Evolutionary conservation across 2,888 invertebrate genomes (phyloP), one percentile per base, ranked within the genome.

Genomic region (Pandemis cinnamomeana): DNA sequence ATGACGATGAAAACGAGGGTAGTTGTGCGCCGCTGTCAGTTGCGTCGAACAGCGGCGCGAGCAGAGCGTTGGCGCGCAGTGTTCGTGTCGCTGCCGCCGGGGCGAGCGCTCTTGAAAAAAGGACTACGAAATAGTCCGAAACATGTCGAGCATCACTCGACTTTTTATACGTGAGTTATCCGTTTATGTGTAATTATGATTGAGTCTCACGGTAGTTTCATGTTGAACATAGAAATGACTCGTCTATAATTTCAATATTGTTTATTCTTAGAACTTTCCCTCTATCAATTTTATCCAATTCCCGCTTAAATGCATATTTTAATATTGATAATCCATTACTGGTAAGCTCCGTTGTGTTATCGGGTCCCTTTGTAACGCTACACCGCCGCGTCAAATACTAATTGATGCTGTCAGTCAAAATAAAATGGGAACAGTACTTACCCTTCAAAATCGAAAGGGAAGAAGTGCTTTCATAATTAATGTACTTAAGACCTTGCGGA

Each of bases 331-430:
- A 88, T 83, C 89, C 86, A 91, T 92, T 92, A 91, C 86, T 79
- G 82, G 83, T 87, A 84, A 86, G 88, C 89, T 87, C 83, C 83
- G 84, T 84, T 83, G 80, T 85, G 81, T 83, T 87, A 88, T 86
- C 85, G 80, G 82, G 84, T 84, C 88, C 89, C 90, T 92, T 92
- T 93, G 93, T 91, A 94, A 94, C 81, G 77, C 80, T 83, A 92
- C 86, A 90, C 93, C 93, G 90, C 87, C 82, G 82, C 86, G 91
- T 91, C 91, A 89, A 89, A 82, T 86, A 86, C 90, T 94, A 94
- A 94, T 94, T 93, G 93, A 92, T 90, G 89, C 91, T 91, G 93
- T 93, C 93, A 94, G 88, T 93, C 91, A 91, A 87, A 84, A 91
- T 90, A 89, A 85, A 90, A 89, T 85, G 85, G 84, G 84, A 83